Conservation (phyloP, 2,888 invertebrate genomes). For the Caenorhabditis sp. region DNA sequence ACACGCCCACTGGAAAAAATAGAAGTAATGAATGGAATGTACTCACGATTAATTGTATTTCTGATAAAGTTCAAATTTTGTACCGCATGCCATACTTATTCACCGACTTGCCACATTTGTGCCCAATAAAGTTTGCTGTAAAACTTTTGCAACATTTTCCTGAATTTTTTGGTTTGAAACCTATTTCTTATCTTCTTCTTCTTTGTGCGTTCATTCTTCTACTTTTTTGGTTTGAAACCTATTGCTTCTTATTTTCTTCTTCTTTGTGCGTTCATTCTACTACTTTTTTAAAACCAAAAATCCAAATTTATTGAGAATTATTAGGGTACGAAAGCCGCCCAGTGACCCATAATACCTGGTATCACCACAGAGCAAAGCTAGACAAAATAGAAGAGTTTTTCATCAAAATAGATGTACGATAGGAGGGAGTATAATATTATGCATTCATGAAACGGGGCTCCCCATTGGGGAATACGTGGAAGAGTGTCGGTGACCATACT, state of each 20-base stretch:
- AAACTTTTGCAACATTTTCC: not conserved
- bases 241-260: not conserved
- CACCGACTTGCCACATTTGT: too few species aligned
- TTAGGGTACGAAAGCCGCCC: too few species aligned
- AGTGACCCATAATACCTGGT: conserved; percentile 43
- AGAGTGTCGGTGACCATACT: conserved; percentile 21
- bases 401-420: conserved; percentile 49
- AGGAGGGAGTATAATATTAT: too few species aligned
- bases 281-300: not conserved
- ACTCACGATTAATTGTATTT: too few species aligned
- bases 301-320: not conserved
- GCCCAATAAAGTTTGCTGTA: not conserved
- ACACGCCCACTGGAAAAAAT: conserved; percentile 10
- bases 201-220: not conserved
- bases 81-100: too few species aligned
- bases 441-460: conserved; percentile 38
- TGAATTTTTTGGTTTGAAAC: not conserved
- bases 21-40: not conserved
- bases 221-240: not conserved
- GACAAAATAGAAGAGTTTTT: not conserved
- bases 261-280: not conserved
- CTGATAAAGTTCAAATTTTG: conserved; percentile 16
- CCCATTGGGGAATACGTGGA: conserved; percentile 65
- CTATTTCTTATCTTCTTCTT: not conserved
- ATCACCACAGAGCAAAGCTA: not conserved